A percentile compares a stretch with the other conserved stretches of the same genome.
Conservation (phyloP, 1,140 invertebrate genomes). For the Drosophila trapezifrons region DNA sequence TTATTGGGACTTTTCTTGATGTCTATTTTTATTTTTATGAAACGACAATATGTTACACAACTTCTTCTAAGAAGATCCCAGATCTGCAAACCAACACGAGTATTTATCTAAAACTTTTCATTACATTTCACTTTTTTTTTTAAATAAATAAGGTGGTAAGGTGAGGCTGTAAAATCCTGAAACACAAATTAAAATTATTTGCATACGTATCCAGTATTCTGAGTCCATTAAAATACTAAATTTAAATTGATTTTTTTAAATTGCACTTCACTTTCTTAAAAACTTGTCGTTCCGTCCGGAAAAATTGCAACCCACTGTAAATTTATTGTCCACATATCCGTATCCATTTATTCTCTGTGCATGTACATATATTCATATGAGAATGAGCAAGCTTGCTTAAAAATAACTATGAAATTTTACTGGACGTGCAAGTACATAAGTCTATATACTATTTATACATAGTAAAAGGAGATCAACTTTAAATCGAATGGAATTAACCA, state of each 20-base stretch:
- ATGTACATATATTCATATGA: not conserved
- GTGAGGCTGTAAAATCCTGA: not conserved
- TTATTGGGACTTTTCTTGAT: not conserved
- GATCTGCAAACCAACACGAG: not conserved
- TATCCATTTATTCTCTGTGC: not conserved
- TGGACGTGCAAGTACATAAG: not conserved
- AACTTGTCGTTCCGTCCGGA: not conserved
- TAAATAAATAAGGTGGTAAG: not conserved
- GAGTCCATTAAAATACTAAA: not conserved
- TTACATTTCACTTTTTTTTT: not conserved
- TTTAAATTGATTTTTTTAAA: not conserved
- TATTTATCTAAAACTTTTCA: not conserved
- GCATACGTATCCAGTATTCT: not conserved
- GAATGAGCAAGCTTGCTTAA: conserved; percentile 7
- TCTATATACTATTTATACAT: not conserved
- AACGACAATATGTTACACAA: conserved; percentile 13
- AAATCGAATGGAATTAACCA: not conserved
- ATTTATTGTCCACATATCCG: not conserved
- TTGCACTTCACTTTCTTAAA: not conserved
- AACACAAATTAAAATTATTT: not conserved
- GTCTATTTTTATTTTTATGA: conserved; percentile 14
- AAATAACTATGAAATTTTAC: conserved; percentile 3
- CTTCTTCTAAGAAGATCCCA: conserved; percentile 2
- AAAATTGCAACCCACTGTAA: not conserved
- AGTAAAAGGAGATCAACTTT: not conserved